Evolutionary conservation across 2,113 vertebrate species (phyloP).

Genomic region (Danionella cerebrum): DNA sequence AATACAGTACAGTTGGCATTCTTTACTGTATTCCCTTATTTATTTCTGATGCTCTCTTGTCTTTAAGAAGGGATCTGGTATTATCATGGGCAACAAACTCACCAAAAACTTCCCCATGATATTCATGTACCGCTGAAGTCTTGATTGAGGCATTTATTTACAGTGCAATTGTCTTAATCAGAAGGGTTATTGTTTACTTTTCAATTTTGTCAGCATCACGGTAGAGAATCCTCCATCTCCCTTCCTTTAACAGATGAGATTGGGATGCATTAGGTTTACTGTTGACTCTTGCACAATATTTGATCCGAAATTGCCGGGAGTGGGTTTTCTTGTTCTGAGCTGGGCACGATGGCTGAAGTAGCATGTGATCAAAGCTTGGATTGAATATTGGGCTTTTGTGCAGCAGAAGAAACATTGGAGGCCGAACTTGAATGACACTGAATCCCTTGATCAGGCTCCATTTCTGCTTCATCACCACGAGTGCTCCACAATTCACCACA

Average conservation of each 20-base stretch:
- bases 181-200: too few relatives aligned
- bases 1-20: too few relatives aligned
- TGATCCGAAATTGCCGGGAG: conserved; percentile 18
- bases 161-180: too few relatives aligned
- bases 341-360: conserved; percentile 4
- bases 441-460: conserved; percentile 21
- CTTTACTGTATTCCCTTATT: too few relatives aligned
- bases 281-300: conserved; percentile 14
- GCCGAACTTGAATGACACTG: background rate
- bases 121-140: too few relatives aligned
- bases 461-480: conserved; percentile 9
- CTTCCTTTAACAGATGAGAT: background rate
- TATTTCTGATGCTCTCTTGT: too few relatives aligned
- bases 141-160: too few relatives aligned
- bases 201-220: too few relatives aligned
- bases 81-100: too few relatives aligned
- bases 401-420: background rate
- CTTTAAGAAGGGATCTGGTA: too few relatives aligned
- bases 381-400: conserved; percentile 17
- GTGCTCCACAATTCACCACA: background rate
- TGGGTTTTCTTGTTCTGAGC: background rate
- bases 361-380: background rate
- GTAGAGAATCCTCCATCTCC: background rate
- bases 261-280: background rate
- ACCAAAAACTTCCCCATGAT: too few relatives aligned